Base-by-base conservation (phyloP, 2,113 vertebrate genomes). In the Aix galericulata region DNA sequence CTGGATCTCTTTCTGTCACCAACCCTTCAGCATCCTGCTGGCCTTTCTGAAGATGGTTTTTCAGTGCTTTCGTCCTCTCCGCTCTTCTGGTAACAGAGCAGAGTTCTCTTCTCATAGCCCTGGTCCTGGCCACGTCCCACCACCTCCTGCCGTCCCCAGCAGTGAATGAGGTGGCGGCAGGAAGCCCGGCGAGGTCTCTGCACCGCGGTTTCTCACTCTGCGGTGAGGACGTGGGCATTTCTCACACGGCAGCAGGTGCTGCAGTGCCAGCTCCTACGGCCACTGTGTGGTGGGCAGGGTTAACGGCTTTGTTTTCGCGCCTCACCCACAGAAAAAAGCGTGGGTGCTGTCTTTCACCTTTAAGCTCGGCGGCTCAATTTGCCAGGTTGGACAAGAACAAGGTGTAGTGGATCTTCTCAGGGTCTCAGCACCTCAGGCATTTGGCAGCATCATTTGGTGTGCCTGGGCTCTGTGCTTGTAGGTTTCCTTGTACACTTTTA, bases 221-320 rank as follows among this genome's bases (percentile, higher is more conserved):
- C 13, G 53, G 46, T 58, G 66, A 2, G 6, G 72, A 22, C 0
- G 4, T 15, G 62, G 63, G 36, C 21, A 67, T 31, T 20, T 3
- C 34, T 73, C 72, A 34, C 27, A 11, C 0, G 0, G 46, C 71
- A 67, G 52, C 62, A 64, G 83, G 56, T 78, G 62, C 55, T 32
- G 72, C 26, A 29, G n/a, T 3, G 1, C 0, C 1, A 71, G 22
- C 36, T 59, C 25, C 26, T 12, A 46, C 15, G 53, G 58, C 21
- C 29, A 1, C 63, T 44, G 62, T 40, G 34, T 3, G 31, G 44
- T 31, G 0, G 7, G 29, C 26, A 23, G 0, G 0, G 31, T 58
- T 59, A 74, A 21, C 31, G 26, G 69, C 78, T 93, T 67, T 48
- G n/a, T 55, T 81, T 83, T 74, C 55, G 18, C 66, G 64, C 74